Conservation (phyloP, 2,888 invertebrate species). For the Nezara viridula region DNA sequence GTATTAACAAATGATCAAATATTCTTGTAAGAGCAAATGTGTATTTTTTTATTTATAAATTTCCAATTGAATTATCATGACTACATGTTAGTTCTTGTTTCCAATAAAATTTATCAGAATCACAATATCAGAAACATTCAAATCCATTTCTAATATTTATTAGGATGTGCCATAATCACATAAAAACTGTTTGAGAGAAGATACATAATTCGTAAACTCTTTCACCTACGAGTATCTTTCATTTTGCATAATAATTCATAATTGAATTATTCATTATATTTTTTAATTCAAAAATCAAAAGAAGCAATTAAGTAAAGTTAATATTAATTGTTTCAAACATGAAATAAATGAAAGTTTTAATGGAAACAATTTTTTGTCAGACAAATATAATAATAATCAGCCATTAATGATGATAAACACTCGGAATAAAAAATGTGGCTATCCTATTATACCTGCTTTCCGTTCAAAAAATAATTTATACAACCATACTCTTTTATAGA, state of each 20-base stretch:
- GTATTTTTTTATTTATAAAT: slow-evolving; percentile 41
- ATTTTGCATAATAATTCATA: not conserved
- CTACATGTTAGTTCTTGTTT: not conserved
- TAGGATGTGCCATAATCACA: not conserved
- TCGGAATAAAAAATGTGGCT: too few species aligned
- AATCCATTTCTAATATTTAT: not conserved
- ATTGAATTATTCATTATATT: too few species aligned
- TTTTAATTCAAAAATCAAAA: not conserved
- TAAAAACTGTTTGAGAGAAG: not conserved
- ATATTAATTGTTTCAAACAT: not conserved
- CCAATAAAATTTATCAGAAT: not conserved
- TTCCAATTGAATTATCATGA: slow-evolving; percentile 7
- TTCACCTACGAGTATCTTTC: not conserved
- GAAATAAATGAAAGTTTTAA: not conserved
- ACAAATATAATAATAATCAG: too few species aligned
- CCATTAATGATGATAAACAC: too few species aligned
- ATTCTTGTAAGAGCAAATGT: slow-evolving; percentile 44
- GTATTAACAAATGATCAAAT: slow-evolving; percentile 17
- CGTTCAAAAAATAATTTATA: too few species aligned
- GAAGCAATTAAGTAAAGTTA: not conserved
- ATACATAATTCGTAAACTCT: not conserved
- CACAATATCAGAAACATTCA: not conserved
- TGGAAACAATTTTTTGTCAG: too few species aligned
- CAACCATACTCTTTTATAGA: too few species aligned
- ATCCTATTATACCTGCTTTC: too few species aligned